Evolutionary conservation across 2,113 vertebrate genomes (phyloP).

Genomic region (Megaleporinus macrocephalus): DNA sequence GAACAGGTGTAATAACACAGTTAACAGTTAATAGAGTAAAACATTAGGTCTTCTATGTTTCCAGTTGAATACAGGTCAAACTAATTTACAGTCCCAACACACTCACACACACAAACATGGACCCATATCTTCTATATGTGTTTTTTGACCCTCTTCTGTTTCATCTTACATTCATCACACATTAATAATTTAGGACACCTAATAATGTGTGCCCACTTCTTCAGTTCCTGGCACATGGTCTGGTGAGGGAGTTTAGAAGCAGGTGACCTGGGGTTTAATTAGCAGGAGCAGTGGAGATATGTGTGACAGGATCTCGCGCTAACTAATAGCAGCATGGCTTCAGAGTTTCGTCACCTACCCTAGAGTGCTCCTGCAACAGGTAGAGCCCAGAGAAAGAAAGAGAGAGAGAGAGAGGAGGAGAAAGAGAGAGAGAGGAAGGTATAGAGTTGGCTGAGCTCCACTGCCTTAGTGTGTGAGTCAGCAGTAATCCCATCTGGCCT

Average conservation of each 20-base stretch:
- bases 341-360: slow-evolving; percentile 84
- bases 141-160: too few relatives aligned
- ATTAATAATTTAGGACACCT: neutral
- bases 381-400: slow-evolving; percentile 10
- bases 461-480: slow-evolving; percentile 52
- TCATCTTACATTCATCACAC: neutral
- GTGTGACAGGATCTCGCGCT: slow-evolving; percentile 79
- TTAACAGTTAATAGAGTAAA: too few relatives aligned
- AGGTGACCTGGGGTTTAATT: slow-evolving; percentile 86
- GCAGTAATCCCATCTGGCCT: slow-evolving; percentile 10
- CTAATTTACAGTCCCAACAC: too few relatives aligned
- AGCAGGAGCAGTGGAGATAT: slow-evolving; percentile 55
- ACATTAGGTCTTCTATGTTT: too few relatives aligned
- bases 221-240: slow-evolving; percentile 51
- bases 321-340: slow-evolving; percentile 89
- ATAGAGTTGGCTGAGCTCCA: neutral
- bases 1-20: too few relatives aligned
- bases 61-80: too few relatives aligned
- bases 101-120: too few relatives aligned
- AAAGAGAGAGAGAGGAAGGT: slow-evolving; percentile 61
- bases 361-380: slow-evolving; percentile 68
- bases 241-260: slow-evolving; percentile 68
- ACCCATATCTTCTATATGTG: too few relatives aligned
- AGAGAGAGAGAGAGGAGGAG: neutral
- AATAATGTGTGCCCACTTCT: neutral